Base-by-base conservation (phyloP, 2,888 invertebrate species). In the Parasteatoda lunata region DNA sequence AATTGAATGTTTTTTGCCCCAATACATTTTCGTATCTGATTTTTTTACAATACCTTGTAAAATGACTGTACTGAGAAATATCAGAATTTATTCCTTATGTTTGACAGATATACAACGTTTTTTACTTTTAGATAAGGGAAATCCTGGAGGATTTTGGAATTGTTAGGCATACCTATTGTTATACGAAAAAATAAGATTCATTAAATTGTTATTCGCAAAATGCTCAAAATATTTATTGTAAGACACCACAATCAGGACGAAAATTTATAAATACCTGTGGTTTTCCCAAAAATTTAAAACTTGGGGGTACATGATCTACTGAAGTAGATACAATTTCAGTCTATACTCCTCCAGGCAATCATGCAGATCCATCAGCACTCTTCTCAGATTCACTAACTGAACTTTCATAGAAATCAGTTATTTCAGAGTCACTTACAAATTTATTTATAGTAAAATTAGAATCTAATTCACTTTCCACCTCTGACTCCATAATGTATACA, bases 41-140 rank as follows among this genome's bases (percentile, higher is more conserved):
- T 54, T 94, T 70, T 48, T 70, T 47, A 70, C 48, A 52, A 51
- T 72, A 52, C 52, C 52, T 52, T 72, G 52, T 72, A 72, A 7
- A 15, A 72, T 72, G n/a, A 72, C n/a, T 45, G 15, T 72, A 51
- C 72, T 51, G 5, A 72, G 52, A 72, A 72, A 51, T 72, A 7
- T 72, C 15, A 72, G 51, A 52, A 72, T 72, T 15, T 72, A 51
- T 52, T 51, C n/a, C 30, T 30, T 30, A 11, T 72, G 49, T 52
- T 5, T 72, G 52, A 72, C 4, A 6, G 72, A 52, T 72, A 52
- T 13, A n/a, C 52, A 51, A 52, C 30, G 13, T 72, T 72, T 72
- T 66, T 30, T 13, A 47, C 70, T 11, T 47, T 47, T 47, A 11
- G n/a, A 48, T 11, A 70, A 1, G 45, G 1, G 47, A 70, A 70